Base-by-base conservation (phyloP, 2,797 vertebrate genomes). In the Apogon hyalosoma region DNA sequence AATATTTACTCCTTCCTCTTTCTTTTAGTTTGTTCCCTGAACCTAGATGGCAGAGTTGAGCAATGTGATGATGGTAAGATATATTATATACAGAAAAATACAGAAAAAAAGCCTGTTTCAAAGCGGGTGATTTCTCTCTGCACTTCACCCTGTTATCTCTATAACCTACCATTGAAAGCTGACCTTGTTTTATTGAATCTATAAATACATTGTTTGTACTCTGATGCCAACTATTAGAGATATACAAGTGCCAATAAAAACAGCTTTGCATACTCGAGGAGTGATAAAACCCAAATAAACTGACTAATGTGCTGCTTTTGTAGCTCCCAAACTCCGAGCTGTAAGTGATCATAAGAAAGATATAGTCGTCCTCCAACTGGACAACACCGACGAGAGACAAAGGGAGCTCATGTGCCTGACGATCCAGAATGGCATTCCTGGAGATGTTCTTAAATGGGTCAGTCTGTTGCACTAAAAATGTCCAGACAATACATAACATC, bases 301-400 rank as follows among this genome's bases (percentile, higher is more conserved):
- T 48, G 39, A 45, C 24, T 67, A 13, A 57, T 49, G 2, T 48
- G 4, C 65, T 11, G 13, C 2, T 36, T 45, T 52, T 12, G 55
- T 67, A 93, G 93, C 51, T 41, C 91, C 93, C 12, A 83, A 18
- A 40, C 49, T 94, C 8, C 36, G 4, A 40, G 65, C 15, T 11
- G 65, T 56, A 55, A 67, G 31, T 1, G 79, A 91, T 50, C 13
- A 2, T 3, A 3, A 61, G 41, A 75, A 45, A 54, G 76, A 84
- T 6, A 54, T 68, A 33, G 40, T 82, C 12, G 12, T 52, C 5
- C 77, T 94, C 21, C 69, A 79, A 12, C 51, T 91, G 47, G 58
- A 71, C 15, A 63, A 81, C 39, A 16, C 45, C 0, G 16, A 56
- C 1, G 15, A 7, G 45, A 59, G 19, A 15, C 46, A 63, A 4